Evolutionary conservation across 2,888 invertebrate genomes (phyloP), one percentile per base, ranked within the genome.

Genomic region (Leptinotarsa peninsularis): DNA sequence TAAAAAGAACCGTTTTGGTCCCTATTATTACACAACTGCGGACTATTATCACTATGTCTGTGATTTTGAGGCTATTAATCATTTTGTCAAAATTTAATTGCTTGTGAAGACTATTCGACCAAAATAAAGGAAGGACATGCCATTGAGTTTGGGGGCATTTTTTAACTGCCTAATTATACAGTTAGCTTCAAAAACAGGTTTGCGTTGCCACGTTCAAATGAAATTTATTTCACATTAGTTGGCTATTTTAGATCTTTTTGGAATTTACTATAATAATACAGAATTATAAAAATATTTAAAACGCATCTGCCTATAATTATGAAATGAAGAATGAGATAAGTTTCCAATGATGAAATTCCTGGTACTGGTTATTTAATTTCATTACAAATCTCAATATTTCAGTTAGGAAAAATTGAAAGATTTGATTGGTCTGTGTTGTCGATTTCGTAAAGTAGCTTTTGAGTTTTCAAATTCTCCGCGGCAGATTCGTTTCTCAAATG

Each of bases 11-110:
- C 78, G 74, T 78, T 81, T 82, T 83, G 83, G 83, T 82, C 85
- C 84, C 85, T 85, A 84, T 87, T 82, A 87, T 87, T 87, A 84
- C 81, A 80, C 82, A 82, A 83, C 82, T 82, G 82, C 82, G 83
- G 83, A 82, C 84, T 82, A 85, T 86, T 86, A 86, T 85, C 84
- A 85, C 83, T 84, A 84, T 83, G 84, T 84, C 82, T 82, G 82
- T 84, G 84, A 84, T 85, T 85, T 84, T 83, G 77, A 80, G 82
- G 82, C 85, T 85, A 87, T 87, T 87, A 87, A 87, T 87, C 87
- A 87, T 87, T 86, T 86, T 87, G 86, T 87, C 86, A 86, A 86
- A 86, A 85, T 85, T 86, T 87, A 87, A 87, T 87, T 86, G 86
- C 86, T 83, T 83, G 81, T 84, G 83, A 86, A 85, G 83, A 83